Conservation (phyloP, 2,113 vertebrate genomes). For the Ancistrus triradiatus region DNA sequence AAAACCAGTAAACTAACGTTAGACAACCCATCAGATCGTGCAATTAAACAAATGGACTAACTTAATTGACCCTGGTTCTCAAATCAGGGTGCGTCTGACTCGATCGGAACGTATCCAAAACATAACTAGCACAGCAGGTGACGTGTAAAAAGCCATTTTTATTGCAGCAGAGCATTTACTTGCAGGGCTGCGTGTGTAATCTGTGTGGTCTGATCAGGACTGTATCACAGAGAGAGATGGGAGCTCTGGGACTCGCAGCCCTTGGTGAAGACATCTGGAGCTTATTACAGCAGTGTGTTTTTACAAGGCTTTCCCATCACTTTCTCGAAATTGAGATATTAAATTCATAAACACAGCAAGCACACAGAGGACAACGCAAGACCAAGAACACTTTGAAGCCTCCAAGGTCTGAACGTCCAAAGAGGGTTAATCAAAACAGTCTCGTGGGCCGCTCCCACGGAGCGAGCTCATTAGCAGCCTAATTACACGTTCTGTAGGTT, state of each 20-base stretch:
- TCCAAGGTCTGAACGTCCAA: conserved; percentile 21
- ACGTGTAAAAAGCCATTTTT: too few relatives aligned
- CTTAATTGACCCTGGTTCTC: too few relatives aligned
- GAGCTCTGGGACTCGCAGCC: conserved; percentile 20
- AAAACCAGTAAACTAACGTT: too few relatives aligned
- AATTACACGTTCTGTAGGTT: conserved; percentile 5
- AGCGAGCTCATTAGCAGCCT: background rate
- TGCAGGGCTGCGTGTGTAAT: too few relatives aligned
- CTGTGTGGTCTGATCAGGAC: conserved; percentile 34
- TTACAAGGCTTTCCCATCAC: conserved; percentile 48
- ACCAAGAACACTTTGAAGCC: conserved; percentile 21
- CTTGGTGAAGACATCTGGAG: conserved; percentile 48
- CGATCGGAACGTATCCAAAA: too few relatives aligned
- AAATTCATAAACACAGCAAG: conserved; percentile 45
- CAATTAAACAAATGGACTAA: too few relatives aligned
- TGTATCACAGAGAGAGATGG: conserved; percentile 25
- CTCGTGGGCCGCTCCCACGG: conserved; percentile 10
- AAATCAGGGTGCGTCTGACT: too few relatives aligned
- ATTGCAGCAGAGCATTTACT: too few relatives aligned
- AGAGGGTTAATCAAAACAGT: conserved; percentile 35
- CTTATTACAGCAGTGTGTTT: conserved; percentile 38
- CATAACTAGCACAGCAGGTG: too few relatives aligned
- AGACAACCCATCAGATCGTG: too few relatives aligned
- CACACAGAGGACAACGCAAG: background rate
- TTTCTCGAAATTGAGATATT: conserved; percentile 49